Conservation (phyloP, 2,113 vertebrate genomes). For the Camelus dromedarius region DNA sequence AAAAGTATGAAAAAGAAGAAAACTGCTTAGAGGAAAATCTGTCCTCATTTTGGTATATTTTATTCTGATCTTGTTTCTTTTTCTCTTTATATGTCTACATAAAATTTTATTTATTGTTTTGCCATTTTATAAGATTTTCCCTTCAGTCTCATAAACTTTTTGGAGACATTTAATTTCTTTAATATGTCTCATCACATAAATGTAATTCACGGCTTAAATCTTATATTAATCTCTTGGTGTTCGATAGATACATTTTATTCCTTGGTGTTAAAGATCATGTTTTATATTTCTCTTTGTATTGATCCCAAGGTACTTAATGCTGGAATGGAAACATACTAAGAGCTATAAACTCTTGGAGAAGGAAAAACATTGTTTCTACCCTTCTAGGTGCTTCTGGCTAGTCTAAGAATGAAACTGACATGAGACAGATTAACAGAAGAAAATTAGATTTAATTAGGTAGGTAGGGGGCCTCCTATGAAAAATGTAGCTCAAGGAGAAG, state of each 20-base stretch:
- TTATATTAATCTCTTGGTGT: background rate
- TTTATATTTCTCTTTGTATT: conserved; percentile 33
- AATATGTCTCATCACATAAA: background rate
- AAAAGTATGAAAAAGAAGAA: background rate
- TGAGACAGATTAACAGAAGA: background rate
- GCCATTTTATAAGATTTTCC: background rate
- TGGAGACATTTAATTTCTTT: background rate
- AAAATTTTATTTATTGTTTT: conserved; percentile 24
- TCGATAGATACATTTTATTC: background rate
- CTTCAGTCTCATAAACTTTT: background rate
- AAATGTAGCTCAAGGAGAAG: background rate
- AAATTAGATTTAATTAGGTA: background rate
- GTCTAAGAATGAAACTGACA: background rate
- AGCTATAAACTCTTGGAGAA: background rate
- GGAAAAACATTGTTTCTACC: background rate
- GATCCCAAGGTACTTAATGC: background rate
- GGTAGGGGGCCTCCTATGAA: background rate
- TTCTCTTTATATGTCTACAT: background rate
- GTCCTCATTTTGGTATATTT: background rate
- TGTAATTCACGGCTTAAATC: background rate
- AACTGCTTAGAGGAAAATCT: background rate
- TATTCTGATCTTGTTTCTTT: background rate
- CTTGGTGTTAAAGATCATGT: background rate
- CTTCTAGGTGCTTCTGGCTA: background rate
- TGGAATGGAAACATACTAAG: background rate